A percentile compares a stretch with the other conserved stretches of the same genome.
Evolutionary conservation across 1,140 invertebrate genomes (phyloP).

Genomic region (Drosophila pseudoobscura): DNA sequence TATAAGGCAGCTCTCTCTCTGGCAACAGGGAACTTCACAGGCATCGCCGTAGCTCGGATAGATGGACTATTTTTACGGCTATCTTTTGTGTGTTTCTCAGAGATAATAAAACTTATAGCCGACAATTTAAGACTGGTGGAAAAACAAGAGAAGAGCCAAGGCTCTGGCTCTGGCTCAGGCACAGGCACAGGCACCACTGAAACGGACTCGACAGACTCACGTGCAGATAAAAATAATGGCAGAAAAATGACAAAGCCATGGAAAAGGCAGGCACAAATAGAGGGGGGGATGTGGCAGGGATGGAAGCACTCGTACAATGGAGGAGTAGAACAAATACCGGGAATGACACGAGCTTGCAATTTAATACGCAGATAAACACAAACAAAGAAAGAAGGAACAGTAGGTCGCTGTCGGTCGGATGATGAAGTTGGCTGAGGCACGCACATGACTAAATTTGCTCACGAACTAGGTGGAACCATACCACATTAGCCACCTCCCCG

Average conservation of each 20-base stretch:
- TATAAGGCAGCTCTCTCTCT: slow-evolving; percentile 37
- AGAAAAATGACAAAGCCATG: slow-evolving; percentile 64
- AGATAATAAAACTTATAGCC: slow-evolving; percentile 64
- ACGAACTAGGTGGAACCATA: slow-evolving; percentile 47
- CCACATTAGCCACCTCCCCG: neutral
- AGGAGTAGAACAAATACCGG: slow-evolving; percentile 53
- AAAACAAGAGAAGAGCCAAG: slow-evolving; percentile 1
- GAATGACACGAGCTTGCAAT: slow-evolving; percentile 70
- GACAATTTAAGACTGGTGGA: slow-evolving; percentile 55
- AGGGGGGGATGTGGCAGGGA: neutral
- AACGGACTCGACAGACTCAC: slow-evolving; percentile 67
- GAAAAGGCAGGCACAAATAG: neutral
- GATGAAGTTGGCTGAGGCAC: slow-evolving; percentile 65
- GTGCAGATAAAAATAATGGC: slow-evolving; percentile 78
- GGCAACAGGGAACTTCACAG: neutral
- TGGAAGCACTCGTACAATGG: slow-evolving; percentile 36
- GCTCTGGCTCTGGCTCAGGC: neutral
- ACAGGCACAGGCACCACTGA: slow-evolving; percentile 20
- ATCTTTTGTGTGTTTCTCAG: slow-evolving; percentile 19
- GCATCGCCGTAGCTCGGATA: slow-evolving; percentile 19
- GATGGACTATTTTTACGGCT: slow-evolving; percentile 41
- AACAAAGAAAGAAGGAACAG: slow-evolving; percentile 38
- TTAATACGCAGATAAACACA: slow-evolving; percentile 79
- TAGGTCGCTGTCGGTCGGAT: slow-evolving; percentile 12
- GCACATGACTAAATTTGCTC: slow-evolving; percentile 70